phyloP scores from a whole-genome alignment of 2,797 vertebrate species.

The Peromyscus attwateri region DNA sequence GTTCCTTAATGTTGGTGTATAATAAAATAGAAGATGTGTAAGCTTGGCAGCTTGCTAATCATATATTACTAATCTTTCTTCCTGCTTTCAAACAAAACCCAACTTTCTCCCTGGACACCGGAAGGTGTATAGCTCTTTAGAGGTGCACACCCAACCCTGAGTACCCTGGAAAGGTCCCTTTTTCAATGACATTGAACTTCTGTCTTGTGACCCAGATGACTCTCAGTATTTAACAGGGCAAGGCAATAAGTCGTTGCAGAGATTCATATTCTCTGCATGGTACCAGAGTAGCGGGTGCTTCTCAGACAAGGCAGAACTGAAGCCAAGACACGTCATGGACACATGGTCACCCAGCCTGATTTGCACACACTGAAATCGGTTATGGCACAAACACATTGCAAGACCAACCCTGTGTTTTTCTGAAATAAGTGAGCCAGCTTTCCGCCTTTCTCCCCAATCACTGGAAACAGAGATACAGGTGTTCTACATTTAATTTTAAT shows the following conservation, averaged over 20 bases:
- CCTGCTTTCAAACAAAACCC: conserved; percentile 32
- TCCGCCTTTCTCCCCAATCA: background rate
- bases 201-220: background rate
- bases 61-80: background rate
- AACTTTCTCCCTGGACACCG: background rate
- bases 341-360: background rate
- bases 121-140: background rate
- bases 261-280: background rate
- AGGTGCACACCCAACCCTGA: background rate
- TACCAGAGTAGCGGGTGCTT: background rate
- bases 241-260: background rate
- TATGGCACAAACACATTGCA: background rate
- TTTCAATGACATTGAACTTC: background rate
- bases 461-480: background rate
- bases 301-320: background rate
- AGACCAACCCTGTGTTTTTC: background rate
- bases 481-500: conserved; percentile 22
- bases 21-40: background rate
- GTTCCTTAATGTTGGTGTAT: background rate
- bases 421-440: background rate
- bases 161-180: background rate
- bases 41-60: conserved; percentile 28
- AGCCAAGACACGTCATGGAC: background rate
- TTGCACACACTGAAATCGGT: background rate
- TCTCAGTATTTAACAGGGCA: background rate